Evolutionary conservation across 2,888 invertebrate species (phyloP).

Genomic region (Dusona sp.): DNA sequence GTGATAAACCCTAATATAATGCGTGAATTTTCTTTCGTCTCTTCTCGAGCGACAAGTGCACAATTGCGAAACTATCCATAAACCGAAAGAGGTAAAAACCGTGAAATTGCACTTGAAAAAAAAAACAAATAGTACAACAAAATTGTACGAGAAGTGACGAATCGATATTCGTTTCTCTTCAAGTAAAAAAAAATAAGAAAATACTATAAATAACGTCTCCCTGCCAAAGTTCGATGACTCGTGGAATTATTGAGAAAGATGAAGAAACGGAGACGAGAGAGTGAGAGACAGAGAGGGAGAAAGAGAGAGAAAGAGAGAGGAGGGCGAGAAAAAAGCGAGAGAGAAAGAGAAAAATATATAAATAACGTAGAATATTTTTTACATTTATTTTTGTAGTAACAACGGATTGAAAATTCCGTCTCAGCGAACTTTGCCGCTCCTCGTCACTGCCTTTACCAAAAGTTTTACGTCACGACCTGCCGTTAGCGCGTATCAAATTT

Average conservation of each 20-base stretch:
- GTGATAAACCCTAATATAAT: constrained; percentile 31
- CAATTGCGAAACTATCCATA: not conserved
- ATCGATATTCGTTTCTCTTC: constrained; percentile 5
- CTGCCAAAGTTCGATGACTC: constrained; percentile 27
- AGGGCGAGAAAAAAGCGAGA: not conserved
- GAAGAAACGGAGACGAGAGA: constrained; percentile 42
- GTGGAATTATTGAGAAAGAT: constrained; percentile 53
- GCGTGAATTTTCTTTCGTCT: not conserved
- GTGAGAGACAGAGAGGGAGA: not conserved
- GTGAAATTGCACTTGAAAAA: constrained; percentile 3
- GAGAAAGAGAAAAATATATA: constrained; percentile 17
- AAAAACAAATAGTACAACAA: not conserved
- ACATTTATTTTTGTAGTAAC: constrained; percentile 75
- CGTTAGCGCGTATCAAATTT: constrained; percentile 61
- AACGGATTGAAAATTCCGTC: constrained; percentile 52
- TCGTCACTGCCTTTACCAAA: constrained; percentile 72
- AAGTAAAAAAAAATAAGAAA: constrained; percentile 36
- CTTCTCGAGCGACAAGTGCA: not conserved
- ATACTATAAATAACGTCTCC: constrained; percentile 35
- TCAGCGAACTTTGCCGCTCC: constrained; percentile 68
- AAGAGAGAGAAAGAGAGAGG: not conserved
- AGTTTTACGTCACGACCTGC: constrained; percentile 56
- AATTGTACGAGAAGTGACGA: constrained; percentile 1
- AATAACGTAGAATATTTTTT: constrained; percentile 69
- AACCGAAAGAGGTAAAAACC: not conserved